Percentiles rank a stretch among this genome's conserved stretches.
phyloP scores from a whole-genome alignment of 2,797 vertebrate species.

The Leptodactylus fallax region DNA sequence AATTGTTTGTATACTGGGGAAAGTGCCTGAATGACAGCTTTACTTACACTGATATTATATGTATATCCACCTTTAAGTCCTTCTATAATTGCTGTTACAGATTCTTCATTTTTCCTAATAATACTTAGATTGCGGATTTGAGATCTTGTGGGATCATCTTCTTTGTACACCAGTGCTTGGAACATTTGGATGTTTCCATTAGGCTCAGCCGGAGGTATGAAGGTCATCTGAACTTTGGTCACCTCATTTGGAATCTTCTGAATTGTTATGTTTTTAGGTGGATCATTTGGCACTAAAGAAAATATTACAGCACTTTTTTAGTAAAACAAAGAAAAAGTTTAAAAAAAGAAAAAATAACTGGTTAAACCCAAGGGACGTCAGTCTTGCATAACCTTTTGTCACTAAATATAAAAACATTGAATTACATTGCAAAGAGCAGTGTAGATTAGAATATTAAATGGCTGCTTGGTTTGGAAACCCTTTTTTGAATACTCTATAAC shows the following conservation, averaged over 20 bases:
- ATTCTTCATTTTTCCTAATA: constrained; percentile 79
- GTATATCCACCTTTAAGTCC: constrained; percentile 93
- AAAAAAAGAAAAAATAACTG: background rate
- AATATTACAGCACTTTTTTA: background rate
- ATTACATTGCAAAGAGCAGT: background rate
- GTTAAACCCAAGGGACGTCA: background rate
- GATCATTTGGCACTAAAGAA: constrained; percentile 87
- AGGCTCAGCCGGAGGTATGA: constrained; percentile 88
- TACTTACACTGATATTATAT: constrained; percentile 90
- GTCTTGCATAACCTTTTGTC: background rate
- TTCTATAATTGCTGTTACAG: constrained; percentile 83
- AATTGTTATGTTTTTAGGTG: constrained; percentile 90
- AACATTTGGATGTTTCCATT: constrained; percentile 93
- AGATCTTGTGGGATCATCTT: constrained; percentile 79
- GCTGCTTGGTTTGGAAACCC: no score
- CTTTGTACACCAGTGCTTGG: constrained; percentile 84
- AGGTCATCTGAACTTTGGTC: constrained; percentile 87
- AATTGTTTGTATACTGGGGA: background rate
- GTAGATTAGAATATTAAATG: background rate
- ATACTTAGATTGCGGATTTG: constrained; percentile 82
- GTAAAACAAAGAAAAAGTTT: background rate
- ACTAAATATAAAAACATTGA: background rate
- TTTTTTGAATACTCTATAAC: no score
- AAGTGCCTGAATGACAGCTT: background rate
- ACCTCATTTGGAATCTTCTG: constrained; percentile 88